Evolutionary conservation across 2,797 vertebrate genomes (phyloP).

Genomic region (Smutsia temminckii): DNA sequence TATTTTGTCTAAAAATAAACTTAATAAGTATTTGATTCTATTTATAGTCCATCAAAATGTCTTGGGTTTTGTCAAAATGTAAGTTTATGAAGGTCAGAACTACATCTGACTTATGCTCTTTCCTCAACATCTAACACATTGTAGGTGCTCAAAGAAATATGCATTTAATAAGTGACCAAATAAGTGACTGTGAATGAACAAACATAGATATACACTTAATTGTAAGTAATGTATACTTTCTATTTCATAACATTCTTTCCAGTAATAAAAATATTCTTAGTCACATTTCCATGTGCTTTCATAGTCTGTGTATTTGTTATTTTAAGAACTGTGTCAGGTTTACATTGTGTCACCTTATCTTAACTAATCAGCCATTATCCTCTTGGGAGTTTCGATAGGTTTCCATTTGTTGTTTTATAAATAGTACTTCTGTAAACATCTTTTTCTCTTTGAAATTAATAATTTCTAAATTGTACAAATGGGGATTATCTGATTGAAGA

Average conservation of each 20-base stretch:
- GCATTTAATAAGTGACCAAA: neutral
- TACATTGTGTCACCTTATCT: neutral
- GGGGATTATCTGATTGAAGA: neutral
- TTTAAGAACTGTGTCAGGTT: neutral
- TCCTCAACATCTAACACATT: neutral
- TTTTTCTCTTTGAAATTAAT: neutral
- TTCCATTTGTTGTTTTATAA: neutral
- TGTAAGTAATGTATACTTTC: neutral
- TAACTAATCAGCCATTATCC: neutral
- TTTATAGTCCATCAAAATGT: neutral
- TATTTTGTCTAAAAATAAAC: neutral
- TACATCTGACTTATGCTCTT: neutral
- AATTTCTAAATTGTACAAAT: neutral
- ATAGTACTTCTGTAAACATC: neutral
- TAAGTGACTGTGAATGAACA: neutral
- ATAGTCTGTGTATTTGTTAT: neutral
- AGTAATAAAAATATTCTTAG: neutral
- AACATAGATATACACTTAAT: neutral
- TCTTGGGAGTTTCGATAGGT: neutral
- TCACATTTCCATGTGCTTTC: neutral
- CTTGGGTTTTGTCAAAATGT: neutral
- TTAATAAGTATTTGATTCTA: neutral
- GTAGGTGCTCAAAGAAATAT: neutral
- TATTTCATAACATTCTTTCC: neutral
- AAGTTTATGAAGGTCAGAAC: neutral